Base-by-base conservation (phyloP, 2,113 vertebrate species). In the Amphiprion percula region DNA sequence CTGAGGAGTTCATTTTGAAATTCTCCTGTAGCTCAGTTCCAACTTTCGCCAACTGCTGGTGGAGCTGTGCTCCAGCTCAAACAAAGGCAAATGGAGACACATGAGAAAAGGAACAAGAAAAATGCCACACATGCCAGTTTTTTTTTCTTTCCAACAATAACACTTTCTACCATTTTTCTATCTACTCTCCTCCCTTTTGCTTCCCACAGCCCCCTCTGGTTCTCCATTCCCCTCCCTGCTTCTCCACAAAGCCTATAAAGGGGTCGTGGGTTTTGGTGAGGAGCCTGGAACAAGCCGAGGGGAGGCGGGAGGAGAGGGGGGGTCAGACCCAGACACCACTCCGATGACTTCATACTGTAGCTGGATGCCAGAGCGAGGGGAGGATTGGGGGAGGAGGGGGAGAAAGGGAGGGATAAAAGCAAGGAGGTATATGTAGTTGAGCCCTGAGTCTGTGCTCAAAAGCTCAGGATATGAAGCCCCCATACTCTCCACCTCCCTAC, bases 161-260 rank as follows among this genome's bases (percentile, higher is more conserved):
- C 71, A 80, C 23, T 58, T 49, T 69, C 50, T 26, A 12, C 37
- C 7, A 24, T 77, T 84, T 80, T 65, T 72, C 10, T 59, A 63
- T 86, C 28, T 50, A 12, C 10, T 30, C 37, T n/a, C 44, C 46
- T 47, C 41, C 30, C n/a, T 8, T 7, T 19, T 66, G 10, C 16
- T 14, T 10, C 24, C 28, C 3, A 17, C 91, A 28, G 17, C 12
- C 41, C 2, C 8, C 53, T 37, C 15, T 92, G 91, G 88, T 93
- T 91, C 94, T 92, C 86, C 10, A 7, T 87, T 54, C 65, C 65
- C 77, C 87, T 78, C 83, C 89, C 92, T 92, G 93, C 88, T 90
- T 87, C 92, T 95, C 95, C 94, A 93, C 94, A 95, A 82, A 84
- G 62, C 76, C 68, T 78, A 64, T 79, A 88, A 84, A 84, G 53